Evolutionary conservation across 1,140 invertebrate species (phyloP).

Genomic region (Bombus confusus): DNA sequence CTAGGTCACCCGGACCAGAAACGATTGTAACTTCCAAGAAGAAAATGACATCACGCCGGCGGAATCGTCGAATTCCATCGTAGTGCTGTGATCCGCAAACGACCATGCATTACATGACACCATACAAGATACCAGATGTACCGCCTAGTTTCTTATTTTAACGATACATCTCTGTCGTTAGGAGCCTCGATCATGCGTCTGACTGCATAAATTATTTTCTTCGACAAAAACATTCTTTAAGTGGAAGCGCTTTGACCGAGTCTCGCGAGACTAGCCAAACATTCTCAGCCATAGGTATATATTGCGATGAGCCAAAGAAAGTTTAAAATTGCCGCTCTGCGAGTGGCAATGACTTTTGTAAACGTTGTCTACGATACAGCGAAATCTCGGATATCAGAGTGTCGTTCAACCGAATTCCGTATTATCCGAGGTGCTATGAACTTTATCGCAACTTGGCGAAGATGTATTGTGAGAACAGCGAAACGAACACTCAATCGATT

Average conservation of each 20-base stretch:
- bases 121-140: neutral
- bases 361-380: too few species aligned
- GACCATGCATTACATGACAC: neutral
- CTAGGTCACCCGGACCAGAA: neutral
- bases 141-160: neutral
- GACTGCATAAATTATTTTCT: neutral
- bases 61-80: constrained; percentile 39
- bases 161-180: neutral
- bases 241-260: neutral
- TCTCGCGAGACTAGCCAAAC: neutral
- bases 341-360: too few species aligned
- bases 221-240: neutral
- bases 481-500: too few species aligned
- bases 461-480: too few species aligned
- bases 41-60: constrained; percentile 36
- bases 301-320: too few species aligned
- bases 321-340: too few species aligned
- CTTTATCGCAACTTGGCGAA: too few species aligned
- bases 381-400: too few species aligned
- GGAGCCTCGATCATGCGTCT: neutral
- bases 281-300: neutral
- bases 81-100: constrained; percentile 29
- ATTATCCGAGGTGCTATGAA: too few species aligned
- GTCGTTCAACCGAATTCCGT: too few species aligned
- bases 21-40: constrained; percentile 37